Evolutionary conservation across 2,797 vertebrate species (phyloP), one percentile per base, ranked within the genome.

Genomic region (Phyllotis vaccarum): DNA sequence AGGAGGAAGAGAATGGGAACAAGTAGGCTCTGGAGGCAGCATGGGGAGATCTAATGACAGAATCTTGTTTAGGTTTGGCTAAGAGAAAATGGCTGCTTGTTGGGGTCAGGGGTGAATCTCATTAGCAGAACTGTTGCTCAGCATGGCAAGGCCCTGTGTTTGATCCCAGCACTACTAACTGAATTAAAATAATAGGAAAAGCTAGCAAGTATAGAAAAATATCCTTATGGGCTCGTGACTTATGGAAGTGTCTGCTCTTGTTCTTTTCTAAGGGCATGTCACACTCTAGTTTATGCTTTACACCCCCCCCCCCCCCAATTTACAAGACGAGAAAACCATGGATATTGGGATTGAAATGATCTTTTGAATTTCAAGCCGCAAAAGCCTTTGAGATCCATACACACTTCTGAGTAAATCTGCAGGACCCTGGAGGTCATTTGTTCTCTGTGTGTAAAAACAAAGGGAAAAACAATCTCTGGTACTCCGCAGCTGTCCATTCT

Each of bases 271-370:
- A 91, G 75, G 16, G 22, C 60, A 58, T 54, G 8, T 78, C 34
- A 49, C 72, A 86, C 94, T 91, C 89, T 64, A 66, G 24, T 95
- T 76, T 81, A 86, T 40, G 78, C 58, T 56, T 81, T 91, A 72
- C 66, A 83, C 54, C 37, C 37, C 12, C 29, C 22, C 83, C 54
- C 37, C 37, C 12, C 29, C 22, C 92, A 90, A 60, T 85, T 94
- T 81, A 43, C 21, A 86, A 93, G 72, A 85, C 85, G 21, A 88
- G 43, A 37, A 34, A 16, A 40, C 9, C n/a, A 22, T 56, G 46
- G 5, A 5, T 86, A 24, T 34, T 64, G 12, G 21, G 19, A 8
- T 72, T 76, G 72, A n/a, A 78, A 70, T 70, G 76, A 78, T 64
- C 60, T 64, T 70, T 54, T 75, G 88, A 70, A 43, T 52, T 87